Evolutionary conservation across 1,140 invertebrate genomes (phyloP).

Genomic region (Brachystomella parvula): DNA sequence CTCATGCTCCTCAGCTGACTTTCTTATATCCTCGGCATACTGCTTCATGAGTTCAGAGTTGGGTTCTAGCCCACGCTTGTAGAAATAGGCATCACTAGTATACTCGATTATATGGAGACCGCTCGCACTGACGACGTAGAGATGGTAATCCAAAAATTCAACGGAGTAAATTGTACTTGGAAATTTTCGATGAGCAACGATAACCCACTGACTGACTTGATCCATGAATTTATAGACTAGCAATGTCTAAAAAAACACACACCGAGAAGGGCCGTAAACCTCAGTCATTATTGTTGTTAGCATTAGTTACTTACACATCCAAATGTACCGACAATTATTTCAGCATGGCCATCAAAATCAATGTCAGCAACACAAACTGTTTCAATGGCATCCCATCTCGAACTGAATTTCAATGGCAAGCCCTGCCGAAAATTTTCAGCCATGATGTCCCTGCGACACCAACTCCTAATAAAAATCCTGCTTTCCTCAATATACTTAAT

Average conservation of each 20-base stretch:
- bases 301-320: constrained; percentile 45
- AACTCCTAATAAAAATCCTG: not conserved
- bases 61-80: not conserved
- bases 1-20: too few relatives aligned
- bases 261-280: too few relatives aligned
- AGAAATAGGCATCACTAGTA: not conserved
- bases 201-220: constrained; percentile 31
- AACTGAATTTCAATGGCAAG: constrained; percentile 31
- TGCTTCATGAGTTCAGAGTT: not conserved
- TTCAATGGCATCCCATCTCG: constrained; percentile 48
- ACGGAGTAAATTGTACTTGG: constrained; percentile 28
- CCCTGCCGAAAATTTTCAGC: constrained; percentile 30
- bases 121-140: constrained; percentile 28
- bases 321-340: constrained; percentile 65
- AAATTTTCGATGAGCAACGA: constrained; percentile 32
- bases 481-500: too few relatives aligned
- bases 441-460: constrained; percentile 21
- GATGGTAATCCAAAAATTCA: constrained; percentile 26
- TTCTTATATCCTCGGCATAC: not conserved
- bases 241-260: constrained; percentile 47
- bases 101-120: constrained; percentile 36
- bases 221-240: constrained; percentile 50
- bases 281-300: too few relatives aligned
- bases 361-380: constrained; percentile 58
- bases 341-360: constrained; percentile 62